Evolutionary conservation across 2,113 vertebrate genomes (phyloP).

Genomic region (Leptocoma aspasia): DNA sequence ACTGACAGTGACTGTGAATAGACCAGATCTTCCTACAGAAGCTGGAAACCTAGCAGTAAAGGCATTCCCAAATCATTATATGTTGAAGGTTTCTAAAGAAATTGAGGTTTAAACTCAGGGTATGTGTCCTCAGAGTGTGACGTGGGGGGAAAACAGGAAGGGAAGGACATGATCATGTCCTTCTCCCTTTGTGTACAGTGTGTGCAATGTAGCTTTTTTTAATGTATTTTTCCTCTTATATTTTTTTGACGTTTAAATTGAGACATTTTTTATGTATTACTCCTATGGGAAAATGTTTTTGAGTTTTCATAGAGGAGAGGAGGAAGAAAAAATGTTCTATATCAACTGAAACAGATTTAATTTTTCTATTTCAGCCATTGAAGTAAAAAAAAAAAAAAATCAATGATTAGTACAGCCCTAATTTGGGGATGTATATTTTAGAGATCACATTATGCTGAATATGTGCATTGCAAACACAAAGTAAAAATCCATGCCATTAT

Average conservation of each 20-base stretch:
- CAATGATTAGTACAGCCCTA: neutral
- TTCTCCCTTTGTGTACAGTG: neutral
- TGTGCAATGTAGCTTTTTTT: neutral
- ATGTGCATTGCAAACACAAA: neutral
- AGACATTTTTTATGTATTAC: neutral
- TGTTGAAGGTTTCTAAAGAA: neutral
- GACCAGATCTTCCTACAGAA: neutral
- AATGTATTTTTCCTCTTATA: neutral
- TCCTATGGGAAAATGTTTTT: neutral
- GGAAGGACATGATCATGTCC: neutral
- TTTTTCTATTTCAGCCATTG: neutral
- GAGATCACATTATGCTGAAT: neutral
- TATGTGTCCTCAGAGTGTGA: neutral
- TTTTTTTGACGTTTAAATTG: neutral
- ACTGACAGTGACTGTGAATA: neutral
- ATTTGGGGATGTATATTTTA: conserved; percentile 32
- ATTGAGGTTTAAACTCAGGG: neutral
- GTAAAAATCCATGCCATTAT: conserved; percentile 40
- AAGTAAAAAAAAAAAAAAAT: neutral
- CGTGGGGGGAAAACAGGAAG: neutral
- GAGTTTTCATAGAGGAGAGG: neutral
- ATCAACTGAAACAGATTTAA: neutral
- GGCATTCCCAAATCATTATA: neutral
- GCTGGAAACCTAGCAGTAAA: neutral
- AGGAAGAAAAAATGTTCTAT: neutral